A percentile compares a stretch with the other conserved stretches of the same genome.
Conservation (phyloP, 2,888 invertebrate species). For the Lepidochitona cinerea region DNA sequence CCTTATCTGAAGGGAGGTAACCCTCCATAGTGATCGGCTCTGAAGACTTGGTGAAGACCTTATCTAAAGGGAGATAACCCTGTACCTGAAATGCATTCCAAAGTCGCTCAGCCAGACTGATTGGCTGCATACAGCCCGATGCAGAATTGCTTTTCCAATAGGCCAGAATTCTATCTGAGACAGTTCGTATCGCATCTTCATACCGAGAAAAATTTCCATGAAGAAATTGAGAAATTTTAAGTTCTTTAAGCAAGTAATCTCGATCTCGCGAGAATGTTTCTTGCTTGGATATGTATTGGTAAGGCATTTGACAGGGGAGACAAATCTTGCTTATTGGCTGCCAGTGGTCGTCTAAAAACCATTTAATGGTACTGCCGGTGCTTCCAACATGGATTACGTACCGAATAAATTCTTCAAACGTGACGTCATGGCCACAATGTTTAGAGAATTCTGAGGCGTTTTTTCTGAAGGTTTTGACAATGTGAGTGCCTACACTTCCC, state of each 20-base stretch:
- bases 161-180: not conserved
- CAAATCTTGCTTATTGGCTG: constrained; percentile 39
- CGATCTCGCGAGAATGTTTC: constrained; percentile 40
- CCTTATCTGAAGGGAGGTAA: not conserved
- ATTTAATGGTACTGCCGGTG: not conserved
- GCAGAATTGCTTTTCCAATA: not conserved
- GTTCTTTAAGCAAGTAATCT: constrained; percentile 23
- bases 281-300: constrained; percentile 36
- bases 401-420: constrained; percentile 41
- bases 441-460: constrained; percentile 7
- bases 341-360: constrained; percentile 42
- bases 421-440: constrained; percentile 44
- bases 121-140: not conserved
- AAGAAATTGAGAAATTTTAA: not conserved
- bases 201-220: not conserved
- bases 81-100: not conserved
- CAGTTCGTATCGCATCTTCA: not conserved
- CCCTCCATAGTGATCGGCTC: not conserved
- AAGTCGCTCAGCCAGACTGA: not conserved
- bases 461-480: constrained; percentile 16
- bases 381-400: constrained; percentile 20
- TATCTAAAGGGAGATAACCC: not conserved
- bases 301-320: constrained; percentile 39
- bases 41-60: not conserved
- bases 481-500: constrained; percentile 30